These are phyloP conservation scores for Drosophila nannoptera DNA, from an alignment of 1,140 invertebrate genomes.

Conservation along the genomic window DNA sequence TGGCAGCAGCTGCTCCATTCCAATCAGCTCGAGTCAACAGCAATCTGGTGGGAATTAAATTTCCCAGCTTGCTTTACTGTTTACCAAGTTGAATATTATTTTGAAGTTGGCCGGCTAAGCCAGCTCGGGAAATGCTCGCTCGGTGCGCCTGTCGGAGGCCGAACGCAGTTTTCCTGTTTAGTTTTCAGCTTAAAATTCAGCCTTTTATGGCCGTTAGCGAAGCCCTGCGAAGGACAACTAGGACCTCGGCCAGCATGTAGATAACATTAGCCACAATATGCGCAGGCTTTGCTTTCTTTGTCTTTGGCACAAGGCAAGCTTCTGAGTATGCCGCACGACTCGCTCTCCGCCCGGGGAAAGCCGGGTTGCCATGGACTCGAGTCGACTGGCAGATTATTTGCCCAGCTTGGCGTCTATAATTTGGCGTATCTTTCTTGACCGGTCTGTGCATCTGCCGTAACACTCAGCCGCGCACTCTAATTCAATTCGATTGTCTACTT, in stretches of 20 bases:
- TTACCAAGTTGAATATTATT: conserved; percentile 36
- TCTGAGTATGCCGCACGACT: conserved; percentile 25
- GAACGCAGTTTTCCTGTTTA: conserved; percentile 15
- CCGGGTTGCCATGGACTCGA: background rate
- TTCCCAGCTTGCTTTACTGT: conserved; percentile 49
- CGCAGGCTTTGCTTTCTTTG: conserved; percentile 11
- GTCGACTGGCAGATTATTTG: conserved; percentile 37
- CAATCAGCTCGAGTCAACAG: conserved; percentile 38
- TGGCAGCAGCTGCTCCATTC: conserved; percentile 28
- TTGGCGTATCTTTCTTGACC: conserved; percentile 18
- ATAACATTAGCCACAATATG: conserved; percentile 33
- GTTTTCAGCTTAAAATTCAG: conserved; percentile 37
- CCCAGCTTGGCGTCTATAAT: conserved; percentile 50
- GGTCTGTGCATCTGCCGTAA: conserved; percentile 10
- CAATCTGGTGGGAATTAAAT: conserved; percentile 43
- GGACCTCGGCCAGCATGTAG: conserved; percentile 16
- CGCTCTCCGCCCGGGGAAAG: conserved; percentile 2
- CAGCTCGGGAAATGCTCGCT: background rate
- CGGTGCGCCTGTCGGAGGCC: background rate
- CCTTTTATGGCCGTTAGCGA: conserved; percentile 30
- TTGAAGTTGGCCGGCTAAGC: conserved; percentile 29
- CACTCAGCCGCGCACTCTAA: conserved; percentile 19
- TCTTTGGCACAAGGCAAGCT: conserved; percentile 20
- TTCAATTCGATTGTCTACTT: conserved; percentile 54
- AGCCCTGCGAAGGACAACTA: conserved; percentile 16